Percentiles rank a stretch among this genome's conserved stretches.
Evolutionary conservation across 1,140 invertebrate genomes (phyloP).

Genomic region (Radopholus similis): DNA sequence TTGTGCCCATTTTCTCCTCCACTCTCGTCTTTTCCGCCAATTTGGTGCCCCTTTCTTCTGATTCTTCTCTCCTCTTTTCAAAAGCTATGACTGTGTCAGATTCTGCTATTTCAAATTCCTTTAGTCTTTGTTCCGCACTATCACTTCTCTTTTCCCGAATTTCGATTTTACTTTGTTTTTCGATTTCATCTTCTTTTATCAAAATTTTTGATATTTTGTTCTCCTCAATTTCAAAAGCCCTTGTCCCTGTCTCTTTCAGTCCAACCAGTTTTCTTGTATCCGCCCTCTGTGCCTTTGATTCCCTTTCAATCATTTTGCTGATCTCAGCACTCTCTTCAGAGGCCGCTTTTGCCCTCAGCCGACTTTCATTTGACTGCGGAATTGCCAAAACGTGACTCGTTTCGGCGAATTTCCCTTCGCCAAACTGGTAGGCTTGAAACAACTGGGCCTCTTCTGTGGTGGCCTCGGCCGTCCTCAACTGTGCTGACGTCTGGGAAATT

Average conservation of each 20-base stretch:
- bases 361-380: background rate
- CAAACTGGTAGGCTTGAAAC: background rate
- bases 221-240: too few relatives aligned
- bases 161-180: background rate
- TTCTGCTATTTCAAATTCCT: too few relatives aligned
- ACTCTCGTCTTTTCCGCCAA: background rate
- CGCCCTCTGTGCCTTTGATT: too few relatives aligned
- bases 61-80: too few relatives aligned
- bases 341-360: background rate
- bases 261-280: too few relatives aligned
- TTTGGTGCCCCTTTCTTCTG: too few relatives aligned
- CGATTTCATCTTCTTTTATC: background rate
- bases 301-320: too few relatives aligned
- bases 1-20: background rate
- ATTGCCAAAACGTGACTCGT: background rate
- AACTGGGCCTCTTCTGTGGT: background rate
- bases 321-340: too few relatives aligned
- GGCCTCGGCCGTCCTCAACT: background rate
- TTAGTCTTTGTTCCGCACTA: background rate
- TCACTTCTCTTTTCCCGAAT: background rate
- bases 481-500: too few relatives aligned
- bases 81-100: too few relatives aligned
- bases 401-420: background rate
- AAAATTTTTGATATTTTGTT: too few relatives aligned
- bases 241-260: too few relatives aligned